phyloP scores from a whole-genome alignment of 2,888 invertebrate species.

The Agapetus fuscipes region DNA sequence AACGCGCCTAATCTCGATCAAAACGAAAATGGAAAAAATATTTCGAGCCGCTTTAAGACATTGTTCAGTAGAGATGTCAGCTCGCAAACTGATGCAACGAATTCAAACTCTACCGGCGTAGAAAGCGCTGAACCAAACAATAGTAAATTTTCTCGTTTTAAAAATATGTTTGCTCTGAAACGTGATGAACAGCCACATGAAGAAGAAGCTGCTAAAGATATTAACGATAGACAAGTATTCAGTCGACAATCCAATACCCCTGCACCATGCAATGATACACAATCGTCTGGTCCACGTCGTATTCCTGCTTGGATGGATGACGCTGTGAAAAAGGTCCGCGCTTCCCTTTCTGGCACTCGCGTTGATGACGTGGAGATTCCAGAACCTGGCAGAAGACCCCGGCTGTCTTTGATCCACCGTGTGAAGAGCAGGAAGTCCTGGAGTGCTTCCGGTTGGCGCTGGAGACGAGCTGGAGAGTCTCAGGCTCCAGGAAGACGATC shows the following conservation, averaged over 20 bases:
- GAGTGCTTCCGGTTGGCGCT: constrained; percentile 16
- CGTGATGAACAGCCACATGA: no score
- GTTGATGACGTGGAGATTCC: constrained; percentile 16
- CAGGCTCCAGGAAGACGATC: neutral
- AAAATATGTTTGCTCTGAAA: no score
- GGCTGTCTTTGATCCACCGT: neutral
- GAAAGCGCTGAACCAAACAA: no score
- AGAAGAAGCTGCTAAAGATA: constrained; percentile 2
- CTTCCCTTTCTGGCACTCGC: constrained; percentile 12
- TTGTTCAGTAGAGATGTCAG: constrained; percentile 14
- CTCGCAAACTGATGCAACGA: constrained; percentile 8
- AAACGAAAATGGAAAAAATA: neutral
- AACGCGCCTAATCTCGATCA: neutral
- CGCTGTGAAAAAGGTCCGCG: constrained; percentile 7
- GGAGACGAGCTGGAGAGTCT: neutral
- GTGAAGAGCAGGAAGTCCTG: constrained; percentile 6
- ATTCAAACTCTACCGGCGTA: no score
- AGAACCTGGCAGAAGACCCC: constrained; percentile 1
- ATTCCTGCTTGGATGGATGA: constrained; percentile 11
- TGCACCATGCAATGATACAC: no score
- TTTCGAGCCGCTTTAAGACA: constrained; percentile 4
- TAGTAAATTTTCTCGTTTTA: no score
- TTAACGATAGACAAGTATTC: constrained; percentile 19
- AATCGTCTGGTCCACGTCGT: neutral
- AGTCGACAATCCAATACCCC: constrained; percentile 17